phyloP scores from a whole-genome alignment of 2,113 vertebrate genomes.

The Pristiophorus japonicus region DNA sequence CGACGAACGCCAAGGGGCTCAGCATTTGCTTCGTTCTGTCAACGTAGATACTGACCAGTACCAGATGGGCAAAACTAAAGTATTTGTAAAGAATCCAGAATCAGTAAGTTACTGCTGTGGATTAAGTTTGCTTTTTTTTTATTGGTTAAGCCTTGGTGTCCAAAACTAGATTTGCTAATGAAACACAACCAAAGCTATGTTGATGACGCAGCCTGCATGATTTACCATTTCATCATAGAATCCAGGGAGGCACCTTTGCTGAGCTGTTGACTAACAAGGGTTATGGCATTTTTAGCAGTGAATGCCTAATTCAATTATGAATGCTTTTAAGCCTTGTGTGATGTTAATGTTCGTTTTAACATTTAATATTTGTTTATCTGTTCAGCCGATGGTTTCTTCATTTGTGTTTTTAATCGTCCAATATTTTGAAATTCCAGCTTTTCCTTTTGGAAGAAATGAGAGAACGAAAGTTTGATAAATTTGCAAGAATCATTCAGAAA shows the following conservation, averaged over 20 bases:
- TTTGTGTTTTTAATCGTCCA: neutral
- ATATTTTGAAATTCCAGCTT: constrained; percentile 58
- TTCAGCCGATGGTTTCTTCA: neutral
- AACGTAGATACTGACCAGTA: constrained; percentile 94
- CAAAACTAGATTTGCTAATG: neutral
- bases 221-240: neutral
- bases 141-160: neutral
- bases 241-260: neutral
- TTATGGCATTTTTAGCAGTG: neutral
- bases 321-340: neutral
- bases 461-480: constrained; percentile 87
- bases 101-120: constrained; percentile 61
- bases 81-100: constrained; percentile 94
- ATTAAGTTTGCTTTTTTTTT: neutral
- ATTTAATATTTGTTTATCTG: neutral
- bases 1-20: constrained; percentile 79
- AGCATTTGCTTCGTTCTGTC: constrained; percentile 80
- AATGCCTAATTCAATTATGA: neutral
- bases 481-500: constrained; percentile 87
- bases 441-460: constrained; percentile 94
- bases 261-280: neutral
- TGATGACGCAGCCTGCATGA: neutral
- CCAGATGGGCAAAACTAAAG: constrained; percentile 84
- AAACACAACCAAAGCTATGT: neutral
- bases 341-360: neutral